Conservation (phyloP, 1,140 invertebrate species). For the Alviniconcha marisindica region DNA sequence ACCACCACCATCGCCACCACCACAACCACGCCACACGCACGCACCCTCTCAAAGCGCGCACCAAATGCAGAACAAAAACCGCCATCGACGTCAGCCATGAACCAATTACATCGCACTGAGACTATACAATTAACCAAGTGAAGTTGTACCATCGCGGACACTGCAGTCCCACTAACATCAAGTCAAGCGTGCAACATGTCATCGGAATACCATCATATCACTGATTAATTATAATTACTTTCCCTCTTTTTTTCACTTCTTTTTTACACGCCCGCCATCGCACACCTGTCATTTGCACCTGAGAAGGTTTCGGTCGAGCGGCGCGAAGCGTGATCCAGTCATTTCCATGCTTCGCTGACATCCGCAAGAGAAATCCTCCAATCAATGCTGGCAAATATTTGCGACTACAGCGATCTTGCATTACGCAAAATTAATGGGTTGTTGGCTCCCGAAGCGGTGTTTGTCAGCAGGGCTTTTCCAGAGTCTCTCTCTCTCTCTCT, state of each 20-base stretch:
- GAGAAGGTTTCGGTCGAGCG: neutral
- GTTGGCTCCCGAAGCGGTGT: too few relatives aligned
- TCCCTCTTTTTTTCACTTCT: too few relatives aligned
- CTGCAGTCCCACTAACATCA: neutral
- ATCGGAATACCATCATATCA: neutral
- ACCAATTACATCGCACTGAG: too few relatives aligned
- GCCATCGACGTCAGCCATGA: too few relatives aligned
- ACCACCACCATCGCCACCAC: too few relatives aligned
- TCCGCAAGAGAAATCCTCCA: neutral
- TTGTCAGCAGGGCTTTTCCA: too few relatives aligned
- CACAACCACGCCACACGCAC: too few relatives aligned
- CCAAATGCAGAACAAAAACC: too few relatives aligned
- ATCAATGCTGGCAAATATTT: slow-evolving; percentile 11
- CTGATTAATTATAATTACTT: neutral
- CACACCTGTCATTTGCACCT: slow-evolving; percentile 2
- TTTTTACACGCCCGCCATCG: neutral
- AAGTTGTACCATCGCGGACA: too few relatives aligned
- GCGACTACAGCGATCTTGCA: neutral
- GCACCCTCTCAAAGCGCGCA: too few relatives aligned
- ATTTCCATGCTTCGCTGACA: neutral
- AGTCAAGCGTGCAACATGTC: neutral
- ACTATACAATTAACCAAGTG: too few relatives aligned
- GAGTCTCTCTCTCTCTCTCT: too few relatives aligned
- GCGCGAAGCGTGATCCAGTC: neutral
- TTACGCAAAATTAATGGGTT: neutral